Base-by-base conservation (phyloP, 2,888 invertebrate species). In the Lepidochitona cinerea region DNA sequence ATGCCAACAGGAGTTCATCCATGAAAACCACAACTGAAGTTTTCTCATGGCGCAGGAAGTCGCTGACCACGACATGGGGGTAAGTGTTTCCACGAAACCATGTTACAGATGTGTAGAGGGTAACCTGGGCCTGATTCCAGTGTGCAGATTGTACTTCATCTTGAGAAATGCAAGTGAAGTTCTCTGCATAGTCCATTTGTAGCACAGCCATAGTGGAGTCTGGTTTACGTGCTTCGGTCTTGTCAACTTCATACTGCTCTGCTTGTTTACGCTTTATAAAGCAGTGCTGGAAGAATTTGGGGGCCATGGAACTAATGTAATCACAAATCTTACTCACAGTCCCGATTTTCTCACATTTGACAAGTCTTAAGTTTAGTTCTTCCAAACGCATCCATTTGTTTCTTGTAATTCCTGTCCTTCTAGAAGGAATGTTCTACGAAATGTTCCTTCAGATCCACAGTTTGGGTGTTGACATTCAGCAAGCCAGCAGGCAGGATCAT, bases 61-160 rank as follows among this genome's bases (percentile, higher is more conserved):
- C 71, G 29, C 37, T 41, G 2, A 71, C 2, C 36, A 71, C 37
- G 18, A 70, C 70, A 37, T 36, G 37, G 18, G 54, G 32, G 14
- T n/a, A 37, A 9, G 26, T 36, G 33, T 53, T 32, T 33, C 59
- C 70, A 14, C 32, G n/a, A 29, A 64, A 37, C 65, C 49, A 65
- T n/a, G 64, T 37, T n/a, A 29, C 59, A 41, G 37, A 37, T 23
- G 65, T 71, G 23, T 65, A 71, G 12, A 71, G 37, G n/a, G 71
- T 65, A 29, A 65, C 41, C 32, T 71, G 71, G 4, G 64, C 41
- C 36, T 65, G 64, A 49, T 65, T 37, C 26, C 71, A 49, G 9
- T 71, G 71, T 23, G 65, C 65, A 23, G 65, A 71, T 36, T 71
- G 1, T 7, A 65, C 71, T 37, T 71, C 64, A 37, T 71, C 71